A percentile compares a stretch with the other conserved stretches of the same genome.
phyloP scores from a whole-genome alignment of 1,140 invertebrate genomes.

The Trichonephila inaurata region DNA sequence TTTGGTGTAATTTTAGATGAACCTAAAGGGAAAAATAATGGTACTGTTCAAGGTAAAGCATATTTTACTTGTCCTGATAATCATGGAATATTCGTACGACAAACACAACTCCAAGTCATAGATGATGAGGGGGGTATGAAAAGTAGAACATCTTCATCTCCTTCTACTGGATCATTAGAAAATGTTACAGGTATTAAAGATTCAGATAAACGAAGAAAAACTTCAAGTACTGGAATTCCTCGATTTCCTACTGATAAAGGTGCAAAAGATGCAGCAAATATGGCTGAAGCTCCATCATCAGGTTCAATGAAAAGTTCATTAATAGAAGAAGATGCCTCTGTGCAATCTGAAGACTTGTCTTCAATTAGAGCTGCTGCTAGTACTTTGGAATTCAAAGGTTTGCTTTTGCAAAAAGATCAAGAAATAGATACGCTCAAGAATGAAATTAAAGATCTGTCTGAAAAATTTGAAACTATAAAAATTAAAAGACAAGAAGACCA shows the following conservation, averaged over 20 bases:
- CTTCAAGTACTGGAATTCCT: constrained; percentile 32
- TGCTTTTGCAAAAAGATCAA: constrained; percentile 83
- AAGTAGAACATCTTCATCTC: constrained; percentile 45
- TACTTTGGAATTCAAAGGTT: constrained; percentile 11
- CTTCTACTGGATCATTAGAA: constrained; percentile 62
- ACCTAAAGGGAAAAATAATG: constrained; percentile 96
- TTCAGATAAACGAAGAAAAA: constrained; percentile 27
- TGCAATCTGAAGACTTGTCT: background rate
- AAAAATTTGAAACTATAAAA: constrained; percentile 95
- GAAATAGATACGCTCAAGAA: constrained; percentile 88
- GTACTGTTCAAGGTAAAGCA: constrained; percentile 89
- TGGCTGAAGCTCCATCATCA: constrained; percentile 58
- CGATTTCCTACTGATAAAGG: constrained; percentile 58
- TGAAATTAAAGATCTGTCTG: constrained; percentile 92
- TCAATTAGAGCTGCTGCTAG: constrained; percentile 82
- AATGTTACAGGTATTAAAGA: constrained; percentile 37
- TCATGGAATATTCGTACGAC: constrained; percentile 89
- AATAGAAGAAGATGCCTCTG: constrained; percentile 50
- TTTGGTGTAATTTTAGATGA: constrained; percentile 94
- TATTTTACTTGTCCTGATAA: constrained; percentile 87
- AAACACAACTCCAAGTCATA: constrained; percentile 83
- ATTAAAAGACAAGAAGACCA: constrained; percentile 85
- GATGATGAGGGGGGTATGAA: constrained; percentile 36
- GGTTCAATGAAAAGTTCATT: constrained; percentile 50
- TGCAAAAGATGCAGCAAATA: constrained; percentile 60